Evolutionary conservation across 1,140 invertebrate species (phyloP), one percentile per base, ranked within the genome.

Genomic region (Sminthurinus signatus): DNA sequence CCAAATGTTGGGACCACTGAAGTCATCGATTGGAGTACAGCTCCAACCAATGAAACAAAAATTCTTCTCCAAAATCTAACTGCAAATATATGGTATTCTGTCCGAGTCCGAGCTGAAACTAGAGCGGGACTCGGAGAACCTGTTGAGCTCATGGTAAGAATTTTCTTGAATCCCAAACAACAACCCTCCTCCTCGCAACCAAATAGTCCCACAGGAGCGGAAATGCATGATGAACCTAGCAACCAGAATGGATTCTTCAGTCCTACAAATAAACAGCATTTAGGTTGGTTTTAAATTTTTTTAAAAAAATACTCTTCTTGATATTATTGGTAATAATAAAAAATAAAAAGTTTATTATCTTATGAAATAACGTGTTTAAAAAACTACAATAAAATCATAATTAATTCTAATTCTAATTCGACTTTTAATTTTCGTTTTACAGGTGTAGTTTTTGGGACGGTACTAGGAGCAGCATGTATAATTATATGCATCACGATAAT

Each of bases 401-500:
- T 39, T 10, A 10, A n/a, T 27, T 51, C n/a, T 51, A 48, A n/a
- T 60, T 12, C 21, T 19, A 10, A 4, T 28, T 23, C 28, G 36
- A 19, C 54, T 60, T 61, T 27, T 25, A 56, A 12, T 17, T 58
- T 32, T 46, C 19, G 12, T 42, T 14, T 36, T 31, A 36, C 39
- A 69, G 68, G 68, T 19, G 56, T 69, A 46, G 50, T 69, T 21
- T 31, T 65, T n/a, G 68, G 68, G 28, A 31, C 61, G 5, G 25
- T 27, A 2, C 27, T 69, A 17, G 54, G 62, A 3, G 46, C 62
- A 21, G 12, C 39, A 51, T 69, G 63, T 54, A 63, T 69, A 14
- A 54, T 65, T 27, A 28, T 69, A 10, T 69, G 68, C 50, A 42
- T 46, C 32, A 63, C 60, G 2, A 69, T 69, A 23, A 65, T 69